Evolutionary conservation across 1,140 invertebrate species (phyloP).

Genomic region (Sycophila sp.): DNA sequence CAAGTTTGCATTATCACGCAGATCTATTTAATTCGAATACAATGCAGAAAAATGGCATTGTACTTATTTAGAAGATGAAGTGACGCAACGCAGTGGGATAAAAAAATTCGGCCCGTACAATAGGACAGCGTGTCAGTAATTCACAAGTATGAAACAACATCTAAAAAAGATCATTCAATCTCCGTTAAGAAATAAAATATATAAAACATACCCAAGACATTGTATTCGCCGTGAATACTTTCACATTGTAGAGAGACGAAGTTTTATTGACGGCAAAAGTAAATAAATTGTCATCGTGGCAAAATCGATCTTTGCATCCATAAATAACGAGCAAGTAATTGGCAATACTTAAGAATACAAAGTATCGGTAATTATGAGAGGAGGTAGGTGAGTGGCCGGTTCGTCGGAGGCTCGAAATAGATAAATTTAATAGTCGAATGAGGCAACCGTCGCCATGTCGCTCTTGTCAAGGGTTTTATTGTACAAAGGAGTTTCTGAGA

Average conservation of each 20-base stretch:
- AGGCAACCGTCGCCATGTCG: slow-evolving; percentile 23
- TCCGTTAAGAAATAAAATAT: slow-evolving; percentile 12
- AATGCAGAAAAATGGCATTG: not conserved
- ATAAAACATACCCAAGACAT: slow-evolving; percentile 4
- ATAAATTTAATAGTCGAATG: slow-evolving; percentile 35
- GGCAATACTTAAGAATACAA: too few relatives aligned
- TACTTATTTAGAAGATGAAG: slow-evolving; percentile 22
- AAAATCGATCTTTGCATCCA: too few relatives aligned
- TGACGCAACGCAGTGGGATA: not conserved
- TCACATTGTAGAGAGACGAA: slow-evolving; percentile 6
- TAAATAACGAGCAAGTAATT: too few relatives aligned
- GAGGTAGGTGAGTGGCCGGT: too few relatives aligned
- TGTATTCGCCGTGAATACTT: slow-evolving; percentile 10
- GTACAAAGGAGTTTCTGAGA: slow-evolving; percentile 32
- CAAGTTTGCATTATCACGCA: too few relatives aligned
- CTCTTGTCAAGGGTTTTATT: slow-evolving; percentile 8
- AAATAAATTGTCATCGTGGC: slow-evolving; percentile 17
- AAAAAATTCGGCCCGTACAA: slow-evolving; percentile 15
- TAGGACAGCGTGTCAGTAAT: slow-evolving; percentile 2
- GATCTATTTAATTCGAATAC: too few relatives aligned
- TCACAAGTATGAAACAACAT: not conserved
- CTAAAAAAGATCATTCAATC: not conserved
- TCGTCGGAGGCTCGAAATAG: slow-evolving; percentile 18
- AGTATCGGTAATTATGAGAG: too few relatives aligned
- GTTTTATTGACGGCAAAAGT: too few relatives aligned